Evolutionary conservation across 2,113 vertebrate genomes (phyloP).

Genomic region (Porphyrio hochstetteri): DNA sequence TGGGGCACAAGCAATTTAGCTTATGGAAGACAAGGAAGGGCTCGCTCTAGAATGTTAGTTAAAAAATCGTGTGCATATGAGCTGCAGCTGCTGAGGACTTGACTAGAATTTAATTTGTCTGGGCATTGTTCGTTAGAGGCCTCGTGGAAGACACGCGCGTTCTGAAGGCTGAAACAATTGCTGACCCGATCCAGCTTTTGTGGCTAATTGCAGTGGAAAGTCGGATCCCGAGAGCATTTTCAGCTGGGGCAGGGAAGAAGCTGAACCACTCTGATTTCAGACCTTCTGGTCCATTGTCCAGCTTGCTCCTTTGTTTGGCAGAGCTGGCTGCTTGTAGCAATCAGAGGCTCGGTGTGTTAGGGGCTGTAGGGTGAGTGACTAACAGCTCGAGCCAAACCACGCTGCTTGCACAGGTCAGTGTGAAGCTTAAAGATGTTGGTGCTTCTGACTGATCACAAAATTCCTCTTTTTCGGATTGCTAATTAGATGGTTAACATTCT

Average conservation of each 20-base stretch:
- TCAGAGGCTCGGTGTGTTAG: not conserved
- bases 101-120: not conserved
- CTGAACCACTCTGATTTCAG: not conserved
- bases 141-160: not conserved
- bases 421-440: not conserved
- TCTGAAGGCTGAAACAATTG: not conserved
- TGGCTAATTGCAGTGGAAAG: not conserved
- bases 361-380: rapidly evolving
- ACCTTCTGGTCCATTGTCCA: too few species aligned
- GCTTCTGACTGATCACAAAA: not conserved
- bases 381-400: rapidly evolving
- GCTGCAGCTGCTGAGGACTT: not conserved
- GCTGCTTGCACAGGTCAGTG: rapidly evolving
- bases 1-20: not conserved
- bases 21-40: not conserved
- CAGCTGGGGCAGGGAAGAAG: not conserved
- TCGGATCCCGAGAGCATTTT: not conserved
- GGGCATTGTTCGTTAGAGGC: not conserved
- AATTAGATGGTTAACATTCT: not conserved
- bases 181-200: not conserved
- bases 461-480: not conserved
- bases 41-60: not conserved
- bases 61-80: not conserved
- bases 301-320: not conserved
- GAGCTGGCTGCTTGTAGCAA: not conserved